phyloP scores from a whole-genome alignment of 2,797 vertebrate species.

The Syngnathus acus region DNA sequence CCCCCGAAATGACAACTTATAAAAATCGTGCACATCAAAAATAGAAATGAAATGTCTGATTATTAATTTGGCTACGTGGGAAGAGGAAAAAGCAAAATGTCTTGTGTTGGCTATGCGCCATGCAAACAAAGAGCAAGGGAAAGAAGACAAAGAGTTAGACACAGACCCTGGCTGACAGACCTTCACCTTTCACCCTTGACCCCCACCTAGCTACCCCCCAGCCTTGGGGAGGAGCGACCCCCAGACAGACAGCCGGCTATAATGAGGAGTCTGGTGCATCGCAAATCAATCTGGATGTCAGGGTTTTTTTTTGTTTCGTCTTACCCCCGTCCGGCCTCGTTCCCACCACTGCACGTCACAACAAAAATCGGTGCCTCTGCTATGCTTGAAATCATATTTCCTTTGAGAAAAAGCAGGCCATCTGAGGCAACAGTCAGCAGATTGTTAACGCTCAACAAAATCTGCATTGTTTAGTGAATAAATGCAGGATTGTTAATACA shows the following conservation, averaged over 20 bases:
- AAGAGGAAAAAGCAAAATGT: neutral
- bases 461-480: too few species aligned
- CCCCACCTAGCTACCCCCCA: conserved; percentile 3
- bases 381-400: neutral
- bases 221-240: conserved; percentile 8
- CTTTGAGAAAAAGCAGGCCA: neutral
- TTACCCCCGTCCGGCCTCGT: neutral
- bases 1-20: neutral
- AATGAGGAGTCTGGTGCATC: conserved; percentile 30
- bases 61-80: neutral
- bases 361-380: neutral
- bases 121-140: conserved; percentile 11
- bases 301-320: conserved; percentile 9
- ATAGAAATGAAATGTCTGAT: neutral
- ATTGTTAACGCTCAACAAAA: too few species aligned
- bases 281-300: conserved; percentile 17
- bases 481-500: too few species aligned
- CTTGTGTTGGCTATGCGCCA: neutral
- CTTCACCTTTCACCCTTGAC: conserved; percentile 32
- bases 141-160: conserved; percentile 22
- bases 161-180: conserved; percentile 18
- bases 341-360: neutral
- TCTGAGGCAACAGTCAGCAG: too few species aligned
- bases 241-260: conserved; percentile 18
- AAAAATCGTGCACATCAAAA: neutral